Conservation (phyloP, 2,888 invertebrate species). For the Lithophane socia region DNA sequence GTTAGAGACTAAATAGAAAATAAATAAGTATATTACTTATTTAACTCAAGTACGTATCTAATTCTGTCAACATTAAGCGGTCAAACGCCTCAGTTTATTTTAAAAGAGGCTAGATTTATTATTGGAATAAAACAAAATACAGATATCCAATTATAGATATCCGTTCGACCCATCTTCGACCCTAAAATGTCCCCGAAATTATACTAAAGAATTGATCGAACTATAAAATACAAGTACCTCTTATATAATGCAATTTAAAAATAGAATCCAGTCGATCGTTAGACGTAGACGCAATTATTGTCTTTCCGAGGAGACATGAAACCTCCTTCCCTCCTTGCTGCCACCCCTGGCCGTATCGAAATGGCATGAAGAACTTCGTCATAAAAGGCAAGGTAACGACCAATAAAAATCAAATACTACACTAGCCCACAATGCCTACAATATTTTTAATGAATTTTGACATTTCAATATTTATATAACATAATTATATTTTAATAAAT, state of each 20-base stretch:
- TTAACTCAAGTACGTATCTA: background rate
- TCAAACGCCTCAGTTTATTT: background rate
- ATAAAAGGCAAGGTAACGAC: background rate
- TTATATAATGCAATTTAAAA: slow-evolving; percentile 50
- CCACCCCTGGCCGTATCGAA: slow-evolving; percentile 35
- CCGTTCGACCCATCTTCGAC: background rate
- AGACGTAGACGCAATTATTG: slow-evolving; percentile 60
- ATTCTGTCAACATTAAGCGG: background rate
- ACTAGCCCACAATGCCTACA: background rate
- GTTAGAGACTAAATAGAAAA: slow-evolving; percentile 1
- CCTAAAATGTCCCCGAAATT: background rate
- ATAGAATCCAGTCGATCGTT: slow-evolving; percentile 61
- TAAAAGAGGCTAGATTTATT: slow-evolving; percentile 3
- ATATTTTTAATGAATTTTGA: background rate
- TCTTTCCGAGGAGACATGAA: slow-evolving; percentile 54
- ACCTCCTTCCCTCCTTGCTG: slow-evolving; percentile 44
- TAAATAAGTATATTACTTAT: background rate
- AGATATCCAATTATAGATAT: background rate
- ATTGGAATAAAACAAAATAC: background rate
- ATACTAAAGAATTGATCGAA: background rate
- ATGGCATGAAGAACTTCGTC: slow-evolving; percentile 4
- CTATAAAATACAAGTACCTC: slow-evolving; percentile 1
- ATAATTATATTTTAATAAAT: too few species aligned
- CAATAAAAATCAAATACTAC: background rate
- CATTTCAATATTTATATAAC: background rate